Evolutionary conservation across 2,888 invertebrate species (phyloP), one percentile per base, ranked within the genome.

Genomic region (Scaptodrosophila latifasciaeformis): DNA sequence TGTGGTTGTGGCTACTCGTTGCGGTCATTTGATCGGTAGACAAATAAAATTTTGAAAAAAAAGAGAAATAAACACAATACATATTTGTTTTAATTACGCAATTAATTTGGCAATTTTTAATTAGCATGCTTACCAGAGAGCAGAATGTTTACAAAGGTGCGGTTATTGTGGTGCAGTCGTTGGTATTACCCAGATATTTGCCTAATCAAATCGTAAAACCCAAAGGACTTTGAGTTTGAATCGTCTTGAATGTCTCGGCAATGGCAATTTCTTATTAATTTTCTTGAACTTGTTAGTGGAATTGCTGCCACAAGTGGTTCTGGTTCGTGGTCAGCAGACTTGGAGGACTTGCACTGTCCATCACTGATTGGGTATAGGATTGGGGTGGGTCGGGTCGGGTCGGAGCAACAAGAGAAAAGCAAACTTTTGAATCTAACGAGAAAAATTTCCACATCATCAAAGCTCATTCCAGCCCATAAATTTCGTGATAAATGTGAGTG

Each of bases 381-480:
- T 18, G 39, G 19, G 39, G 19, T 7, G 34, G 12, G n/a, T n/a
- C n/a, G n/a, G n/a, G n/a, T n/a, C n/a, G n/a, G 34, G 34, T 12
- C 34, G 34, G 15, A 12, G 34, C 12, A 12, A 30, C 15, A n/a
- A 57, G 58, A 49, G 56, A 35, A 39, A 45, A 60, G 51, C 46
- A 54, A 78, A 81, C 64, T 71, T 81, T 82, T 81, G 77, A 83
- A 75, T 82, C 81, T 83, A 82, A 80, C 78, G 74, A 78, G 80
- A 77, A 79, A 85, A 83, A 84, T 85, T 85, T 85, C 85, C 86
- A 85, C 85, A 83, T 86, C 85, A 85, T 83, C 85, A 84, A 82
- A 81, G 82, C 81, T 82, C 83, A 85, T 86, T 86, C 86, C 85
- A 82, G 80, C 68, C 84, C 75, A 85, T 85, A 86, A 85, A 86